Percentiles rank a stretch among this genome's conserved stretches.
These are phyloP conservation scores for Alloplasta piceator DNA, from an alignment of 2,888 invertebrate genomes.

Conservation along the genomic window DNA sequence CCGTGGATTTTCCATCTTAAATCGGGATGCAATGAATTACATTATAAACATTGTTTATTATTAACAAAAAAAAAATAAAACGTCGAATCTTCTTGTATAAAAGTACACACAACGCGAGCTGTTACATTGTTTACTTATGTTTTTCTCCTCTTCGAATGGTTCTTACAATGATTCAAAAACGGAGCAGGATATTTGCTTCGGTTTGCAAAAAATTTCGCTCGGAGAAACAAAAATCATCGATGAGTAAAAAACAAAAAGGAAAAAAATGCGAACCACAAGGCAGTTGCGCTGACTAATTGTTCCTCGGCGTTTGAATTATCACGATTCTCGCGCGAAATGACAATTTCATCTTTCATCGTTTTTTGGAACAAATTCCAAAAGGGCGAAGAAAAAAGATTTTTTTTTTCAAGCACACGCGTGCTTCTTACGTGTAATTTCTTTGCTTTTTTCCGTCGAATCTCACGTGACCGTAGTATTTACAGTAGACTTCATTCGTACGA, in stretches of 20 bases:
- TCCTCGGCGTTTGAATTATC: too few species aligned
- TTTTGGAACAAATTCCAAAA: neutral
- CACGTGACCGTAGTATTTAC: constrained; percentile 8
- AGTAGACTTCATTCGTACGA: constrained; percentile 8
- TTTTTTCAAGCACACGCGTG: neutral
- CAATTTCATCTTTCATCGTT: too few species aligned
- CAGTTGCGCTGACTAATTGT: too few species aligned
- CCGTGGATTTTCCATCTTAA: neutral
- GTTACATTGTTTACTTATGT: constrained; percentile 74
- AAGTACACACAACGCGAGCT: constrained; percentile 73
- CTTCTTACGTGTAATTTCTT: too few species aligned
- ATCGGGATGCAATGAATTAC: constrained; percentile 47
- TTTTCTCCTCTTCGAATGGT: constrained; percentile 48
- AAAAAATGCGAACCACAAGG: constrained; percentile 9
- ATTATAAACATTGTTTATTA: constrained; percentile 80
- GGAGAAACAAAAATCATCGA: constrained; percentile 44
- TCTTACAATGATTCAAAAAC: constrained; percentile 16
- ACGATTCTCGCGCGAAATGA: too few species aligned
- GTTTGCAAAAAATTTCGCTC: constrained; percentile 41
- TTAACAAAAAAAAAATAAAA: constrained; percentile 78
- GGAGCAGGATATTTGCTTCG: constrained; percentile 11
- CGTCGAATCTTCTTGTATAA: constrained; percentile 76
- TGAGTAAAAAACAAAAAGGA: constrained; percentile 44
- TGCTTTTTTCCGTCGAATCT: neutral
- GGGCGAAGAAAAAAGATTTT: neutral